These are phyloP conservation scores for Aleiodes leptofemur DNA, from an alignment of 2,888 invertebrate species.

Conservation along the genomic window DNA sequence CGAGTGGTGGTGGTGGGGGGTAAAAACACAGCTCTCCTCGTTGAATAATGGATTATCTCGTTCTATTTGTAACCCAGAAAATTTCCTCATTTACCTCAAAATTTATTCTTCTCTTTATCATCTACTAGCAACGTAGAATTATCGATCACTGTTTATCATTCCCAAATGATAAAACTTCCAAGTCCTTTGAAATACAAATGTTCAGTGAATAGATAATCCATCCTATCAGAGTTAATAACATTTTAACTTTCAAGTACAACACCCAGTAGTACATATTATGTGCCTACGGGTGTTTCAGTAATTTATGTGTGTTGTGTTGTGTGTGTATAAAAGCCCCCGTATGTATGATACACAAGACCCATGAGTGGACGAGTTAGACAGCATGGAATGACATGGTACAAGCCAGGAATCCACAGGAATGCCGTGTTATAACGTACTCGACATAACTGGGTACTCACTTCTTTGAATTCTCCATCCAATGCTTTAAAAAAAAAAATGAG, in stretches of 20 bases:
- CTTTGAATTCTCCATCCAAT: constrained; percentile 18
- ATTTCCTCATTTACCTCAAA: neutral
- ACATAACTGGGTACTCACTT: constrained; percentile 15
- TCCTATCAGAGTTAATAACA: constrained; percentile 2
- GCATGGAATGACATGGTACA: constrained; percentile 21
- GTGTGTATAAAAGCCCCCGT: constrained; percentile 34
- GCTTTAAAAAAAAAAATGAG: constrained; percentile 25
- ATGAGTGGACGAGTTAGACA: constrained; percentile 18
- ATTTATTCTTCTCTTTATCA: too few relatives aligned
- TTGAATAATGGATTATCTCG: too few relatives aligned
- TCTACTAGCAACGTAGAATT: too few relatives aligned
- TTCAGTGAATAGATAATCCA: constrained; percentile 3
- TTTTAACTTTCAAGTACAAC: constrained; percentile 14
- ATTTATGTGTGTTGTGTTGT: neutral
- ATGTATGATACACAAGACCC: constrained; percentile 34
- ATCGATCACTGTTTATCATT: too few relatives aligned
- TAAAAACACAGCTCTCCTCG: too few relatives aligned
- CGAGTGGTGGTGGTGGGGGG: too few relatives aligned
- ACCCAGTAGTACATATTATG: constrained; percentile 29
- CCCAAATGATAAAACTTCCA: too few relatives aligned
- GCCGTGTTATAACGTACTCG: constrained; percentile 29
- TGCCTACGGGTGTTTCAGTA: constrained; percentile 33
- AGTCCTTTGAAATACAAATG: constrained; percentile 6
- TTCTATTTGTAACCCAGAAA: neutral
- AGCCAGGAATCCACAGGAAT: constrained; percentile 44